These are phyloP conservation scores for Hanleya hanleyi DNA, from an alignment of 2,888 invertebrate species.

Conservation along the genomic window DNA sequence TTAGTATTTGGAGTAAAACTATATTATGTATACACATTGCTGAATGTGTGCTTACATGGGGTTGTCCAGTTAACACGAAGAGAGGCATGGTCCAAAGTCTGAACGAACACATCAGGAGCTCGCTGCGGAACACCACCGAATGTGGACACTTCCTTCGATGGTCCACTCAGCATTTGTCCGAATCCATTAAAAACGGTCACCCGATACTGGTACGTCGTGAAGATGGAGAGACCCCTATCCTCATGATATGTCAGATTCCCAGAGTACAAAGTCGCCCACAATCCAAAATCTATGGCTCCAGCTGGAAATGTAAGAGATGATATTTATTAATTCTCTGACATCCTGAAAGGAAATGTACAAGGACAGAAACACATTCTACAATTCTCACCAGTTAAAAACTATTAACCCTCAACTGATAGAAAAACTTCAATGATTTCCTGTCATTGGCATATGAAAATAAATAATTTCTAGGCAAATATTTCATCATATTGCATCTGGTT, in stretches of 20 bases:
- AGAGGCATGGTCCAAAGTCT: conserved; percentile 56
- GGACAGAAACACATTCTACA: no score
- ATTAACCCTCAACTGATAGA: no score
- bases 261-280: conserved; percentile 63
- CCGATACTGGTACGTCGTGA: conserved; percentile 67
- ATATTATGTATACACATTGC: no score
- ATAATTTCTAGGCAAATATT: no score
- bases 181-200: conserved; percentile 66
- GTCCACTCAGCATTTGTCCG: conserved; percentile 64
- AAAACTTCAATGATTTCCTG: no score
- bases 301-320: no score
- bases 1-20: no score
- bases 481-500: no score
- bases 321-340: no score
- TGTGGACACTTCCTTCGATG: conserved; percentile 66
- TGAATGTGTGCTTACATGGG: conserved; percentile 57
- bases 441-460: no score
- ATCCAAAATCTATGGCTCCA: conserved; percentile 40
- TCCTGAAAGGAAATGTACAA: no score
- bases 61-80: conserved; percentile 64
- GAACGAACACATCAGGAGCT: conserved; percentile 57
- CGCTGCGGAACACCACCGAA: conserved; percentile 67
- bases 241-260: conserved; percentile 63
- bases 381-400: no score
- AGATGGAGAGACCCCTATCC: conserved; percentile 65